phyloP scores from a whole-genome alignment of 2,113 vertebrate genomes.

The Podilymbus podiceps region DNA sequence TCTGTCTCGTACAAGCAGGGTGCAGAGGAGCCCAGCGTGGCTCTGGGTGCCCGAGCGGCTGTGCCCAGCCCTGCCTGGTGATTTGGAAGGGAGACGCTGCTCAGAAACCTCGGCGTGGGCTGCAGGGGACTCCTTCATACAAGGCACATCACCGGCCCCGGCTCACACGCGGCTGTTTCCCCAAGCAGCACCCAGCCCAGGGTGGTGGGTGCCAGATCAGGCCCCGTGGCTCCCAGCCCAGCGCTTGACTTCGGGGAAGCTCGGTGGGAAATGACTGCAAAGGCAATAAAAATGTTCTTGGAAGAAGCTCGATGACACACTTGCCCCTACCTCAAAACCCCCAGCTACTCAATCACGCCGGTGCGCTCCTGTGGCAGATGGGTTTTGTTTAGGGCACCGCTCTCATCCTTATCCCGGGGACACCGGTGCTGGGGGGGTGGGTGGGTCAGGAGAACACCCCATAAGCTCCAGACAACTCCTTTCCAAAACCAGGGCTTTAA shows the following conservation, averaged over 20 bases:
- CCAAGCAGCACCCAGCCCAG: background rate
- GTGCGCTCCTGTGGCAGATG: rapidly evolving
- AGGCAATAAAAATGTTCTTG: background rate
- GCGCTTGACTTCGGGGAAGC: background rate
- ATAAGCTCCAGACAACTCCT: too few species aligned
- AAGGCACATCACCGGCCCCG: background rate
- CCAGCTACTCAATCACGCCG: rapidly evolving
- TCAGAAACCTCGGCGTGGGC: rapidly evolving
- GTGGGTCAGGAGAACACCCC: background rate
- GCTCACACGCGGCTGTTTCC: rapidly evolving
- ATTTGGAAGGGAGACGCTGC: background rate
- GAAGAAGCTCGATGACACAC: background rate
- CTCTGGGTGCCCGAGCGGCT: background rate
- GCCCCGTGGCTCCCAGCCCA: background rate
- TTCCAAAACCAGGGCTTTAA: rapidly evolving
- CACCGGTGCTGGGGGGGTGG: rapidly evolving
- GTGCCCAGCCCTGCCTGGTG: background rate
- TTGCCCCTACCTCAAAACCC: background rate
- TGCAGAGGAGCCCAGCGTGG: background rate
- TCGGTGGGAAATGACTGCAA: background rate
- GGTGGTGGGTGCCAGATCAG: background rate
- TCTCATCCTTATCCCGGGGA: background rate
- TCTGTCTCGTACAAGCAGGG: background rate
- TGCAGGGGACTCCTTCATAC: background rate
- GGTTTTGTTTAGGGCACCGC: background rate